A percentile compares a stretch with the other conserved stretches of the same genome.
Conservation (phyloP, 2,888 invertebrate genomes). For the Hedya salicella region DNA sequence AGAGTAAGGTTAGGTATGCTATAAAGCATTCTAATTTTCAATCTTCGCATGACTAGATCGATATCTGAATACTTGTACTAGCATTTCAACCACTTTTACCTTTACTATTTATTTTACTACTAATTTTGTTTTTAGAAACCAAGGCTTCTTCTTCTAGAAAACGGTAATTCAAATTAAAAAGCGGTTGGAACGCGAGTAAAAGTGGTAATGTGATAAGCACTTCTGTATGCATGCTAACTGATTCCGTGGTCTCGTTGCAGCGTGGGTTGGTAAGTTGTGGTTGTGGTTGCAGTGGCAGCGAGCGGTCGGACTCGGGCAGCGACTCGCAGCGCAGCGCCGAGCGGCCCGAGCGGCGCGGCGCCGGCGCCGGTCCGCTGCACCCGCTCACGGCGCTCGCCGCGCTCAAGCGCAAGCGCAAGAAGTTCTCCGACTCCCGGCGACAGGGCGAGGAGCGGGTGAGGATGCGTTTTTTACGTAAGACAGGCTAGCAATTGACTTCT, state of each 20-base stretch:
- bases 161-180: too few relatives aligned
- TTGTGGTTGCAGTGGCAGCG: conserved; percentile 75
- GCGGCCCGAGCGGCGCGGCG: conserved; percentile 50
- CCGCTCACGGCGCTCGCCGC: conserved; percentile 88
- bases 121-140: too few relatives aligned
- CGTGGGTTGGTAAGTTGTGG: conserved; percentile 39
- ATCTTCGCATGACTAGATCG: too few relatives aligned
- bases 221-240: conserved; percentile 15
- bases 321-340: conserved; percentile 88
- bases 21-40: too few relatives aligned
- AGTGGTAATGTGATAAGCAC: too few relatives aligned
- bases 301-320: conserved; percentile 88
- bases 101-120: too few relatives aligned
- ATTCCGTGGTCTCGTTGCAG: conserved; percentile 22
- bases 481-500: too few relatives aligned
- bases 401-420: conserved; percentile 91
- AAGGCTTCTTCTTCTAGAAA: too few relatives aligned
- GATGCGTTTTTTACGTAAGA: not conserved
- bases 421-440: conserved; percentile 92
- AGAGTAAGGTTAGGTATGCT: too few relatives aligned
- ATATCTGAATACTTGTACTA: too few relatives aligned
- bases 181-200: too few relatives aligned
- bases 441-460: conserved; percentile 67
- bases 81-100: too few relatives aligned
- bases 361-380: conserved; percentile 61